Percentiles rank a stretch among this genome's conserved stretches.
Conservation (phyloP, 2,888 invertebrate species). For the Diadegma fenestrale region DNA sequence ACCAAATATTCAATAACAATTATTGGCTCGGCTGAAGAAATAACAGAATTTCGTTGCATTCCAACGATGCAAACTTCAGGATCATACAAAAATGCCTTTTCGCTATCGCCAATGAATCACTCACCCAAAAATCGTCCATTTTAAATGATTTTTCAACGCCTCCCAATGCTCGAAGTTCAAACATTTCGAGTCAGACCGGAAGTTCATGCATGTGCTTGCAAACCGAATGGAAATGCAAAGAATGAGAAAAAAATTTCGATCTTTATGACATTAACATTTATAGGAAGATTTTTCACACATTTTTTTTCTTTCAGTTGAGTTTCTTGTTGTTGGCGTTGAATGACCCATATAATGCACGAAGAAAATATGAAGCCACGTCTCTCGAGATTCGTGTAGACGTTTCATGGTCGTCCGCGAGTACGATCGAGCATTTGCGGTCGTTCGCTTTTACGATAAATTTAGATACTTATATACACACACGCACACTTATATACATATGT, state of each 20-base stretch:
- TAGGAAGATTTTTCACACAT: neutral
- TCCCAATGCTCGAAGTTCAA: neutral
- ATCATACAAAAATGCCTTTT: too few relatives aligned
- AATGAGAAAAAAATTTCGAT: neutral
- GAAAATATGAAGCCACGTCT: conserved; percentile 59
- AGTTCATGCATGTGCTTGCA: neutral
- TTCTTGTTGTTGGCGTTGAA: neutral
- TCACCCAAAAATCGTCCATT: too few relatives aligned
- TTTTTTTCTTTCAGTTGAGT: neutral
- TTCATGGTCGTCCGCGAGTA: conserved; percentile 61
- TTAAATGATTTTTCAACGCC: neutral
- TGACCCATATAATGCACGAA: conserved; percentile 27
- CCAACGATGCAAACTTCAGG: too few relatives aligned
- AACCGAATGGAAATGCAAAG: neutral
- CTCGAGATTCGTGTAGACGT: conserved; percentile 62
- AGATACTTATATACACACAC: conserved; percentile 28
- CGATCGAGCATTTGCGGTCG: conserved; percentile 57
- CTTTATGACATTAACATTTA: neutral
- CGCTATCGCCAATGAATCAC: too few relatives aligned
- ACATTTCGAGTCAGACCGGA: neutral
- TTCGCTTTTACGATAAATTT: conserved; percentile 66
- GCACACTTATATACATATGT: neutral
- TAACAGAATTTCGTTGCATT: too few relatives aligned
- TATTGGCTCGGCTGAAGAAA: too few relatives aligned
- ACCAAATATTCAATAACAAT: too few relatives aligned